Conservation (phyloP, 2,113 vertebrate species). For the Proteles cristata region DNA sequence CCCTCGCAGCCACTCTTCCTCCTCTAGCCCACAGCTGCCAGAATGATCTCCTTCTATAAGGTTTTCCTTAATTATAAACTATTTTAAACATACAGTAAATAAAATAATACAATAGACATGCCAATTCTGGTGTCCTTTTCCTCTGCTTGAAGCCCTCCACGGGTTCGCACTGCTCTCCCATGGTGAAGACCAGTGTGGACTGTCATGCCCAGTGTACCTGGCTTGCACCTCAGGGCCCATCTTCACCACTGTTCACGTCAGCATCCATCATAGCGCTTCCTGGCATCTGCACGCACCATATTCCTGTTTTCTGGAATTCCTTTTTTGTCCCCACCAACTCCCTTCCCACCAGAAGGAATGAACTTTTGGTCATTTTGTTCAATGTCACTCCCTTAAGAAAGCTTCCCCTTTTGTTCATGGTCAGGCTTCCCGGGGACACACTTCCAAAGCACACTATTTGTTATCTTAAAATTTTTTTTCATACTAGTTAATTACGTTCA, state of each 20-base stretch:
- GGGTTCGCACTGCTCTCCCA: neutral
- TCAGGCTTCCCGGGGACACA: neutral
- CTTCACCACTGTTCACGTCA: neutral
- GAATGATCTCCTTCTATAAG: neutral
- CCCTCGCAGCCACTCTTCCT: neutral
- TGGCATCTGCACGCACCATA: fast-evolving
- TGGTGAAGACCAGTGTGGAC: neutral
- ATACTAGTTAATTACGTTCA: neutral
- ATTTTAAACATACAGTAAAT: neutral
- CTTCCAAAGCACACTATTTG: neutral
- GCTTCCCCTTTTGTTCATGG: neutral
- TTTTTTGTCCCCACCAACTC: neutral
- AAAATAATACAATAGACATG: neutral
- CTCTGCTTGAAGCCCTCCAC: neutral
- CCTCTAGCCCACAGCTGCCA: neutral
- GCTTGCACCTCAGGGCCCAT: neutral
- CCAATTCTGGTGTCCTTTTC: neutral
- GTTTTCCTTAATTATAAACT: neutral
- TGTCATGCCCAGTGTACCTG: no score
- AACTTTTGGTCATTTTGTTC: neutral
- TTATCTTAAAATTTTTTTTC: neutral
- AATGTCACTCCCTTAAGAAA: neutral
- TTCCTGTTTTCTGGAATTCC: neutral
- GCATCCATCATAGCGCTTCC: neutral
- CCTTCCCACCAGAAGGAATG: neutral